Evolutionary conservation across 2,113 vertebrate genomes (phyloP), one percentile per base, ranked within the genome.

Genomic region (Microtus richardsoni): DNA sequence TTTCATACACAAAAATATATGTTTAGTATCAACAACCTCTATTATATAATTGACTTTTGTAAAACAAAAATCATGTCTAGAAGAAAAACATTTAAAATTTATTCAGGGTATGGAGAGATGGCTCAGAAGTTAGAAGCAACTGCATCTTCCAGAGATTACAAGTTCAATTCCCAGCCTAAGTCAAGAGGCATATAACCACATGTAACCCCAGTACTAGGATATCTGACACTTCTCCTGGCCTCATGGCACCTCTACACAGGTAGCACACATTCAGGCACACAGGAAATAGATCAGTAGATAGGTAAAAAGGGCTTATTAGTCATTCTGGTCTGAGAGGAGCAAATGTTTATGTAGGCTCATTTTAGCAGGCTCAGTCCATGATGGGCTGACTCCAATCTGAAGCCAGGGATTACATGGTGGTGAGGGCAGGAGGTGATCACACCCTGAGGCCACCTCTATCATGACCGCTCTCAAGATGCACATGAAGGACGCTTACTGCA

Each of bases 381-480:
- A 2, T 41, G 14, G 1, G 41, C 44, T 84, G 39, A 16, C 24
- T 44, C 17, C 62, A 68, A 10, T 49, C 28, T 49, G 17, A 47
- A 47, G 41, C 11, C 30, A 49, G 41, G 62, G 28, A 22, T 33
- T 16, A 36, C 10, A 24, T 41, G 26, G 8, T 26, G 30, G n/a
- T 44, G 2, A 30, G 24, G 41, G 16, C 8, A 30, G 7, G 54
- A 78, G 30, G 41, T 41, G 4, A 77, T n/a, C 5, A n/a, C 8
- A 11, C 22, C 58, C 0, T 2, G 8, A 70, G 13, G 5, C 4
- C 33, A 10, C 33, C 33, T 64, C 10, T 4, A 22, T 3, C 21
- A 47, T 2, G 28, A 36, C 3, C 21, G 0, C 1, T 64, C 39
- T 64, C n/a, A 58, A 54, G 5, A 0, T 8, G 1, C 12, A 24